A percentile compares a stretch with the other conserved stretches of the same genome.
These are phyloP conservation scores for Poecilia gillii DNA, from an alignment of 2,797 vertebrate genomes.

Conservation along the genomic window DNA sequence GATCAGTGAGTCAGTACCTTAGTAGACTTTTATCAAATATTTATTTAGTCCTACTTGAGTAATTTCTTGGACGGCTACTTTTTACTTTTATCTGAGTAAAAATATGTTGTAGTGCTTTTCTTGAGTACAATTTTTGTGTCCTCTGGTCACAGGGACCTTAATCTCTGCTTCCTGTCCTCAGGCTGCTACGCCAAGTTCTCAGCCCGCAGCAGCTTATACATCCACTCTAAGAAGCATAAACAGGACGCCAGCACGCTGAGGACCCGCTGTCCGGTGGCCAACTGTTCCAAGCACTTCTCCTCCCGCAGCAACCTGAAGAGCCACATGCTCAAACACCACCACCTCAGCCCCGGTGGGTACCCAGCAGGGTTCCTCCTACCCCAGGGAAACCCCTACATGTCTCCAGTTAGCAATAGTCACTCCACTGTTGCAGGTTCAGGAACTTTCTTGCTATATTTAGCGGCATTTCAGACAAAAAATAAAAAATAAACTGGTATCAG, in stretches of 20 bases:
- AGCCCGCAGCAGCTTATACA: slow-evolving; percentile 96
- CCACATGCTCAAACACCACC: slow-evolving; percentile 94
- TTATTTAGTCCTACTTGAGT: too few relatives aligned
- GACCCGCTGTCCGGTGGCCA: slow-evolving; percentile 90
- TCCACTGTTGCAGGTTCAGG: too few relatives aligned
- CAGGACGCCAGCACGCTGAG: slow-evolving; percentile 88
- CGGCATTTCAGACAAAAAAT: too few relatives aligned
- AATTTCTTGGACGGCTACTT: too few relatives aligned
- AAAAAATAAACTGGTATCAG: too few relatives aligned
- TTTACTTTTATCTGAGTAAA: too few relatives aligned
- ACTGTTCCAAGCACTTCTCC: slow-evolving; percentile 92
- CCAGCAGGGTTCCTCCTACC: background rate
- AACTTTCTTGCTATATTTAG: too few relatives aligned
- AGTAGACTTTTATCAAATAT: too few relatives aligned
- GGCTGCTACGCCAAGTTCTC: slow-evolving; percentile 96
- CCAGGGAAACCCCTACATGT: background rate
- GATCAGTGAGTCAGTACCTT: too few relatives aligned
- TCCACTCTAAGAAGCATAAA: slow-evolving; percentile 97
- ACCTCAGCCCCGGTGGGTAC: slow-evolving; percentile 86
- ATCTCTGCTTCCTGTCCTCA: slow-evolving; percentile 50
- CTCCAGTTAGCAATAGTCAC: too few relatives aligned
- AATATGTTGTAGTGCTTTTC: too few relatives aligned
- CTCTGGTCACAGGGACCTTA: background rate
- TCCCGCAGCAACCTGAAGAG: slow-evolving; percentile 95
- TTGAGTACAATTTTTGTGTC: too few relatives aligned